These are phyloP conservation scores for Orientallactaga sibirica DNA, from an alignment of 2,797 vertebrate species.

Conservation along the genomic window DNA sequence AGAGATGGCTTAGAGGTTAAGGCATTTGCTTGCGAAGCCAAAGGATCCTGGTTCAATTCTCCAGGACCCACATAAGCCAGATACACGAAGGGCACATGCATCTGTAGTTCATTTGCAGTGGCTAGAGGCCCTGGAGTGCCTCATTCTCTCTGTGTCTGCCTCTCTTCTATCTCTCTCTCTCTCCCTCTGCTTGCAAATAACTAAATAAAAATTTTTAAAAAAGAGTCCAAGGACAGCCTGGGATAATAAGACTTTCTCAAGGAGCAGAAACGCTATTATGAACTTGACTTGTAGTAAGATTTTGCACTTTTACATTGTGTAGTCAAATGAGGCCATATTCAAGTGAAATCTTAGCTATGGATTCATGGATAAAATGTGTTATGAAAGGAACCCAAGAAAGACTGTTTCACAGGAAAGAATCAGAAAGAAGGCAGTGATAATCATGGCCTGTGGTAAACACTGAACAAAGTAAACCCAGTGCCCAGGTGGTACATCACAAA, in stretches of 20 bases:
- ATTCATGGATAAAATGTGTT: constrained; percentile 5
- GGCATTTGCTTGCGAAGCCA: too few relatives aligned
- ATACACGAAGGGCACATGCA: too few relatives aligned
- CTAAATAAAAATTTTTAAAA: too few relatives aligned
- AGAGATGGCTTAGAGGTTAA: too few relatives aligned
- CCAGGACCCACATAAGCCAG: too few relatives aligned
- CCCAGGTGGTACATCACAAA: background rate
- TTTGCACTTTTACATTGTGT: background rate
- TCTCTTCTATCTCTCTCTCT: too few relatives aligned
- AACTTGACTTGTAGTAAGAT: background rate
- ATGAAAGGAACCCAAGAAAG: background rate
- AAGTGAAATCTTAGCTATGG: background rate
- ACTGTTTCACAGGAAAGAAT: background rate
- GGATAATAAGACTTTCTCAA: background rate
- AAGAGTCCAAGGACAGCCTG: background rate
- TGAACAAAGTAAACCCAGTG: background rate
- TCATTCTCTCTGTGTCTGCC: too few relatives aligned
- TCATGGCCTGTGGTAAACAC: background rate
- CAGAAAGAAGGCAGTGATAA: background rate
- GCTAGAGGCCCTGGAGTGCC: too few relatives aligned
- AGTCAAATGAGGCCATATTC: background rate
- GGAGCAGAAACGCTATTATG: background rate
- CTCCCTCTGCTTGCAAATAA: too few relatives aligned
- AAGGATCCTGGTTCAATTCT: too few relatives aligned
- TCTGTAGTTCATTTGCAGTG: too few relatives aligned